phyloP scores from a whole-genome alignment of 2,888 invertebrate genomes.

The Podotricha telesiphe region DNA sequence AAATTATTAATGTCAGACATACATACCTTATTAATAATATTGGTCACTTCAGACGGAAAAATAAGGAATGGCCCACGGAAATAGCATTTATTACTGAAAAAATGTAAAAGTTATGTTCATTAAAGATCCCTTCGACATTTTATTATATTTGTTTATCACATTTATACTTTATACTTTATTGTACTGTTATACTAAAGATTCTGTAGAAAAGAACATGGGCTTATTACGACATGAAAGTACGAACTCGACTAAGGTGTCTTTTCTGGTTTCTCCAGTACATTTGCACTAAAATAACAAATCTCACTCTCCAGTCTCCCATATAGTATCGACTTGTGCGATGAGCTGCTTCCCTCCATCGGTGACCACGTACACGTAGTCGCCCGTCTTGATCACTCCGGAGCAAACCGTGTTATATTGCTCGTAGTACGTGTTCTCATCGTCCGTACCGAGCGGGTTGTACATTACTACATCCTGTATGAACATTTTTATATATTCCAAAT shows the following conservation, averaged over 20 bases:
- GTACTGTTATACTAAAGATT: too few relatives aligned
- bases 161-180: too few relatives aligned
- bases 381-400: constrained; percentile 92
- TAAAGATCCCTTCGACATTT: too few relatives aligned
- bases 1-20: too few relatives aligned
- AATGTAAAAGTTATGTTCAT: constrained; percentile 19
- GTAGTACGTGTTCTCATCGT: constrained; percentile 93
- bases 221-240: too few relatives aligned
- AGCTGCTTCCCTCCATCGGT: constrained; percentile 95
- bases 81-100: constrained; percentile 91
- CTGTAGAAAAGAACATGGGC: too few relatives aligned
- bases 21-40: constrained; percentile 86
- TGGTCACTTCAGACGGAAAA: constrained; percentile 93
- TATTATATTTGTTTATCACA: too few relatives aligned
- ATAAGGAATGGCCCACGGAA: constrained; percentile 98
- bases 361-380: constrained; percentile 97
- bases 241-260: too few relatives aligned
- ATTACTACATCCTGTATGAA: constrained; percentile 88
- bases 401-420: constrained; percentile 95
- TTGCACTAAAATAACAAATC: constrained; percentile 57
- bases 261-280: too few relatives aligned
- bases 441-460: constrained; percentile 86
- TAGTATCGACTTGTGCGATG: constrained; percentile 95
- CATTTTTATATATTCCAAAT: too few relatives aligned
- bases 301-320: constrained; percentile 96